Conservation (phyloP, 37 sponge, comb jelly and placozoan genomes). For the Chondrilla cf. caribensis region DNA sequence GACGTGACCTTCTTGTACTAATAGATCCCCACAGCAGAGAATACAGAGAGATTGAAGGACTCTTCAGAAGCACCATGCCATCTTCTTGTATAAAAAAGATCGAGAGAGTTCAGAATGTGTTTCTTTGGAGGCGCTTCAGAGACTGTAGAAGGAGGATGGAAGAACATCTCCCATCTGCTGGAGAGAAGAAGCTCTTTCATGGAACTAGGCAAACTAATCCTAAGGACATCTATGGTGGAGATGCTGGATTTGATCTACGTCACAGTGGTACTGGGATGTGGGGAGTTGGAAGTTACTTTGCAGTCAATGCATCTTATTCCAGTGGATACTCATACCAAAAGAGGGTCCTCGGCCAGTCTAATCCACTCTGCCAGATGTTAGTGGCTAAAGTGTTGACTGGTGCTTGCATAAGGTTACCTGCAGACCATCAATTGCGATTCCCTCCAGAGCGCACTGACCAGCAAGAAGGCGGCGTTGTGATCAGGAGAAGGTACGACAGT, state of each 20-base stretch:
- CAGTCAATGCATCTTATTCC: constrained; percentile 62
- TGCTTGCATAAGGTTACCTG: neutral
- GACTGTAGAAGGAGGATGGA: constrained; percentile 22
- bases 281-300: constrained; percentile 77
- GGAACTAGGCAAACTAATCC: constrained; percentile 51
- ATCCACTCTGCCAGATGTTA: constrained; percentile 43
- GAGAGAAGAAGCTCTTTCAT: constrained; percentile 50
- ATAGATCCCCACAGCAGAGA: constrained; percentile 14
- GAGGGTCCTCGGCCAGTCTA: neutral
- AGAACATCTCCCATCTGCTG: constrained; percentile 7
- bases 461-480: neutral
- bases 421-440: constrained; percentile 10
- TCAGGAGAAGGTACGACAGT: constrained; percentile 53
- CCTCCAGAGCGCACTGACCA: constrained; percentile 24
- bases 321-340: constrained; percentile 37
- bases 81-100: constrained; percentile 19
- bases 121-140: constrained; percentile 50
- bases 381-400: constrained; percentile 67
- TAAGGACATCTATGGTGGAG: constrained; percentile 42
- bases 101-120: constrained; percentile 55
- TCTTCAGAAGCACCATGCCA: constrained; percentile 32
- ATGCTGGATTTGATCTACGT: constrained; percentile 57
- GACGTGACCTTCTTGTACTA: neutral
- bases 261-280: constrained; percentile 50
- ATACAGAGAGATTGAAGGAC: constrained; percentile 11